Conservation (phyloP, 53 echinoderm and acorn worm genomes). For the Crossaster papposus region DNA sequence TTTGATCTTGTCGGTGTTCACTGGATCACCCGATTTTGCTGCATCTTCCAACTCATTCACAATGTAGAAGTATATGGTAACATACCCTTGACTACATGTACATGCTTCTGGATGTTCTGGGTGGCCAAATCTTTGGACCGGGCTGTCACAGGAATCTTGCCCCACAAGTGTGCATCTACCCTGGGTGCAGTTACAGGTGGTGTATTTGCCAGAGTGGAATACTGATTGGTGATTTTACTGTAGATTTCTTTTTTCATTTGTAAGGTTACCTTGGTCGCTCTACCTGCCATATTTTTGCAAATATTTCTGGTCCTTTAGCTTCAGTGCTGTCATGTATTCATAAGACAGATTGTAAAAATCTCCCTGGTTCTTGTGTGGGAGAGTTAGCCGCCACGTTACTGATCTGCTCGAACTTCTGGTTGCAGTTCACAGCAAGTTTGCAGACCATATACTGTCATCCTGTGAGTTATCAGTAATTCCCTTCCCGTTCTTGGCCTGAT, state of each 20-base stretch:
- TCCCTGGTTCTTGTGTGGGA: no score
- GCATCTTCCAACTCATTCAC: background rate
- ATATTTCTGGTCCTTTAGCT: background rate
- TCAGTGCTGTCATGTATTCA: background rate
- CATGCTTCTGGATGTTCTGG: conserved; percentile 10
- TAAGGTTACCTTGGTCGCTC: background rate
- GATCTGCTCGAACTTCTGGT: no score
- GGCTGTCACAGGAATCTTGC: background rate
- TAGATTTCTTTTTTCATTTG: background rate
- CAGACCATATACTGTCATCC: no score
- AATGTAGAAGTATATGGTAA: conserved; percentile 5
- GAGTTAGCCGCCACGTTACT: no score
- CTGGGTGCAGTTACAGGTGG: background rate
- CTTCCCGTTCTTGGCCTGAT: no score
- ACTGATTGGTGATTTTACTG: background rate
- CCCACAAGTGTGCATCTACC: conserved; percentile 15
- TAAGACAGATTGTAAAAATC: no score
- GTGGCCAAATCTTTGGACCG: conserved; percentile 10
- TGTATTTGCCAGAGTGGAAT: background rate
- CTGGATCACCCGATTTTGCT: conserved; percentile 8
- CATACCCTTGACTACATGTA: conserved; percentile 27
- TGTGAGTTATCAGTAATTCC: no score
- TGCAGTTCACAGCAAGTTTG: no score
- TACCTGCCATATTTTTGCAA: background rate
- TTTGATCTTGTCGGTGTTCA: conserved; percentile 3